Conservation (phyloP, 2,888 invertebrate genomes). For the Steinernema carpocapsae region DNA sequence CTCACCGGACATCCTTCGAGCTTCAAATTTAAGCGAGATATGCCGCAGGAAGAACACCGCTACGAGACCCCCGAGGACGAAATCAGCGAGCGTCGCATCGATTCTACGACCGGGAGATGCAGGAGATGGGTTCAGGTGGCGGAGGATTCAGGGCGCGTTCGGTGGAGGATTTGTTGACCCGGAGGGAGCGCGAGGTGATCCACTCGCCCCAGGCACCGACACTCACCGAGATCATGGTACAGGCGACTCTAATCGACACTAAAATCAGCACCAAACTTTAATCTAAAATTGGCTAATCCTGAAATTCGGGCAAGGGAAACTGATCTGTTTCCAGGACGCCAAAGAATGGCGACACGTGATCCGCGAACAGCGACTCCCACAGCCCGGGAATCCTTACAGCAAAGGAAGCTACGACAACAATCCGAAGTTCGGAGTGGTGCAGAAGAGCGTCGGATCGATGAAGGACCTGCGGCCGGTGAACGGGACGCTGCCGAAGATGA, state of each 20-base stretch:
- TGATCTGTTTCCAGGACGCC: slow-evolving; percentile 25
- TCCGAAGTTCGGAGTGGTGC: slow-evolving; percentile 33
- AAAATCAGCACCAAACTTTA: not conserved
- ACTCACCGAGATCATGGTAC: slow-evolving; percentile 23
- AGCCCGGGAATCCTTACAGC: slow-evolving; percentile 47
- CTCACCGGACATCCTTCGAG: slow-evolving; percentile 13
- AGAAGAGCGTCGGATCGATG: slow-evolving; percentile 20
- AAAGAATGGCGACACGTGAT: slow-evolving; percentile 54
- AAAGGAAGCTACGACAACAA: slow-evolving; percentile 33
- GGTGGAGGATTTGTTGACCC: slow-evolving; percentile 19
- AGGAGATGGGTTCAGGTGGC: slow-evolving; percentile 30
- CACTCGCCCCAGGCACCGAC: not conserved
- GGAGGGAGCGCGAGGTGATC: not conserved
- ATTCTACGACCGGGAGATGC: slow-evolving; percentile 40
- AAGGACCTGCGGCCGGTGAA: slow-evolving; percentile 32
- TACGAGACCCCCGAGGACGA: not conserved
- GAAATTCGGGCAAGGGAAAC: no score
- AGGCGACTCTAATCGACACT: not conserved
- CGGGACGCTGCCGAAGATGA: slow-evolving; percentile 21
- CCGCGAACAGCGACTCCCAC: slow-evolving; percentile 54
- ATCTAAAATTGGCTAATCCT: not conserved
- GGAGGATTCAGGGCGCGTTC: no score
- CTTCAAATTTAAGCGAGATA: slow-evolving; percentile 12
- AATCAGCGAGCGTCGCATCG: slow-evolving; percentile 32
- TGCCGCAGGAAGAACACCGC: not conserved